Evolutionary conservation across 2,797 vertebrate genomes (phyloP).

Genomic region (Nasua narica): DNA sequence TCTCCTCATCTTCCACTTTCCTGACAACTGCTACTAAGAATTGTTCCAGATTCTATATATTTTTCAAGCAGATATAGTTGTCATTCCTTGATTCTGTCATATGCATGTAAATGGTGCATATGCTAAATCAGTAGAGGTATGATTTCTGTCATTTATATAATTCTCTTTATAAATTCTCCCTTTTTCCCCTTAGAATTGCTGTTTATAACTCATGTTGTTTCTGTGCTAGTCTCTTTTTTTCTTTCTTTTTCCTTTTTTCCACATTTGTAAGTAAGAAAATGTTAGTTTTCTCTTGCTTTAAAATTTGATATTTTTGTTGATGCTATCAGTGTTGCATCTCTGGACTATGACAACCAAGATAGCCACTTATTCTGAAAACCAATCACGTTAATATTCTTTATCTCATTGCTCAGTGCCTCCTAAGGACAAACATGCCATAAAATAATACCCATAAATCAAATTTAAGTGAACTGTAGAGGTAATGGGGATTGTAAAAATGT

Average conservation of each 20-base stretch:
- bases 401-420: slow-evolving; percentile 71
- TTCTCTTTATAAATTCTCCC: background rate
- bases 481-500: slow-evolving; percentile 79
- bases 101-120: background rate
- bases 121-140: background rate
- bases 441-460: slow-evolving; percentile 80
- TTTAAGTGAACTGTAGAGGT: slow-evolving; percentile 71
- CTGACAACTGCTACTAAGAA: background rate
- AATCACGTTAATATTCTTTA: slow-evolving; percentile 77
- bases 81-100: background rate
- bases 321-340: background rate
- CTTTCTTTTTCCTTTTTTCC: background rate
- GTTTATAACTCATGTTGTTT: background rate
- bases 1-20: background rate
- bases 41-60: background rate
- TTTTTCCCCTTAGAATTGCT: background rate
- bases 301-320: slow-evolving; percentile 1
- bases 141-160: background rate
- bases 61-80: background rate
- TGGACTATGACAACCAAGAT: slow-evolving; percentile 25
- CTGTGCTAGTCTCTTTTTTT: background rate
- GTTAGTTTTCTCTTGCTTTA: background rate
- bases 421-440: slow-evolving; percentile 80
- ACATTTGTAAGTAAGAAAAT: background rate
- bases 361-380: slow-evolving; percentile 59